Evolutionary conservation across 1,140 invertebrate genomes (phyloP).

Genomic region (Zaprionus lachaisei): DNA sequence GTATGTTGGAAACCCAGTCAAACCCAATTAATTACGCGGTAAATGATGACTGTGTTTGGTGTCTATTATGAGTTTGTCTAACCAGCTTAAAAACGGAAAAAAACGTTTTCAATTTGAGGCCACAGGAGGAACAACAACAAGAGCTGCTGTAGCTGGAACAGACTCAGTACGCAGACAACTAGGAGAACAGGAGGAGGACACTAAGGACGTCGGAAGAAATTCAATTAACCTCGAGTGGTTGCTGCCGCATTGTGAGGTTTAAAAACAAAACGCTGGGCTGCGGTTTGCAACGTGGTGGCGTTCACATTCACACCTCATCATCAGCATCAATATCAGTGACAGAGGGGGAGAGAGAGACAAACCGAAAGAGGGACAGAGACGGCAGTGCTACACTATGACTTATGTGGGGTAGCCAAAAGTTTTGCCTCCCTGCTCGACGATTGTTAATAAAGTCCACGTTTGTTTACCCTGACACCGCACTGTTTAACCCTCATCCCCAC

Average conservation of each 20-base stretch:
- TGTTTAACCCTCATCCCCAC: constrained; percentile 55
- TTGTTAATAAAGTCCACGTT: constrained; percentile 50
- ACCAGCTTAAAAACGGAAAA: constrained; percentile 70
- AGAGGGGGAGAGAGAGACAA: not conserved
- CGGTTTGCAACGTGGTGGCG: constrained; percentile 60
- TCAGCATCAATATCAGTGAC: constrained; percentile 47
- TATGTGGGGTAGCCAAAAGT: constrained; percentile 16
- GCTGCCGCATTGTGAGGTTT: constrained; percentile 64
- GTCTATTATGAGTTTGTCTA: constrained; percentile 50
- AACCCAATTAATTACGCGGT: constrained; percentile 73
- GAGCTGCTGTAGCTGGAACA: not conserved
- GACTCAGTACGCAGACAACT: not conserved
- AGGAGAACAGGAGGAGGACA: constrained; percentile 13
- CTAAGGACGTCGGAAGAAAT: constrained; percentile 63
- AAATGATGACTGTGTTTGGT: constrained; percentile 50
- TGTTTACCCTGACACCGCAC: constrained; percentile 50
- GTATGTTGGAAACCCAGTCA: constrained; percentile 57
- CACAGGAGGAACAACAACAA: constrained; percentile 11
- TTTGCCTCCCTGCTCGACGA: constrained; percentile 1
- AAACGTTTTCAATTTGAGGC: constrained; percentile 66
- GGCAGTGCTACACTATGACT: constrained; percentile 4
- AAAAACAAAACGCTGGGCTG: constrained; percentile 61
- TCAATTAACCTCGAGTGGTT: constrained; percentile 81
- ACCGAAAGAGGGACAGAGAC: not conserved
- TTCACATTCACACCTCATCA: constrained; percentile 81